Evolutionary conservation across 2,888 invertebrate genomes (phyloP).

Genomic region (Podotricha telesiphe): DNA sequence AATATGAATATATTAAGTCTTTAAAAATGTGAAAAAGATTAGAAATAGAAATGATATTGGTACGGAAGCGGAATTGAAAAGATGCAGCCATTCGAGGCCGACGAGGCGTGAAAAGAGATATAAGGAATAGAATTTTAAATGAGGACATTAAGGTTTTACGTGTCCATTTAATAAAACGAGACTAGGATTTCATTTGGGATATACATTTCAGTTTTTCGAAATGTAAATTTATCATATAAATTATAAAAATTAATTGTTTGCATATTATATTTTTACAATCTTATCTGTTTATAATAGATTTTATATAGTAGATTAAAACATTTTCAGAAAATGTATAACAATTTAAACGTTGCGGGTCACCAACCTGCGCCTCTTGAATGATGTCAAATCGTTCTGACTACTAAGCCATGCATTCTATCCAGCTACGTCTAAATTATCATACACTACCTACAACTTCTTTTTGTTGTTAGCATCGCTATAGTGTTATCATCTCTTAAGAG

Average conservation of each 20-base stretch:
- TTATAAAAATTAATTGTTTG: not conserved
- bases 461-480: too few relatives aligned
- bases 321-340: too few relatives aligned
- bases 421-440: too few relatives aligned
- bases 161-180: slow-evolving; percentile 34
- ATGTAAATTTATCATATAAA: not conserved
- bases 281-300: not conserved
- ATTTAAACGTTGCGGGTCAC: too few relatives aligned
- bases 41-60: slow-evolving; percentile 30
- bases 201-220: slow-evolving; percentile 13
- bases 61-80: slow-evolving; percentile 30
- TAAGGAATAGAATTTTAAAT: slow-evolving; percentile 38
- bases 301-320: too few relatives aligned
- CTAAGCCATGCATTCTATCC: too few relatives aligned
- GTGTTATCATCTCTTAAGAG: too few relatives aligned
- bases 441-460: too few relatives aligned
- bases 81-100: slow-evolving; percentile 31
- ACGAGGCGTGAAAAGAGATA: slow-evolving; percentile 36
- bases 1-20: slow-evolving; percentile 15
- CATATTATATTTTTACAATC: not conserved
- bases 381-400: too few relatives aligned
- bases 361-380: too few relatives aligned
- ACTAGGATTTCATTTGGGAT: slow-evolving; percentile 19
- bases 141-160: slow-evolving; percentile 35
- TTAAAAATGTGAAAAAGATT: slow-evolving; percentile 21